Base-by-base conservation (phyloP, 2,113 vertebrate species). In the Lepisosteus oculatus region DNA sequence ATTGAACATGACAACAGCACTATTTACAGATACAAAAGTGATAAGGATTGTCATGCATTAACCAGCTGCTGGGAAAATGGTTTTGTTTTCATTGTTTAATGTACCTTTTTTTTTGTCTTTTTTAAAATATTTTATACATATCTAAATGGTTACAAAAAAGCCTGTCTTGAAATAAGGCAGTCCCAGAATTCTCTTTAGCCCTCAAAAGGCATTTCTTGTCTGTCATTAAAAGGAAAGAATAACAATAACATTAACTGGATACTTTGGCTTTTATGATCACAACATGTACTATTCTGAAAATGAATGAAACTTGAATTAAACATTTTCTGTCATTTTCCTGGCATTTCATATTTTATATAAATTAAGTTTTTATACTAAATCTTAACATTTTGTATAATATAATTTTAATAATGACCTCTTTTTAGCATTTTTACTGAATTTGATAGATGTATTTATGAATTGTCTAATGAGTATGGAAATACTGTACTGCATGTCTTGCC, bases 31-130 rank as follows among this genome's bases (percentile, higher is more conserved):
- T 70, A 81, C 77, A 82, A 78, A 61, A 79, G 83, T 78, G 80
- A 15, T 6, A 61, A 81, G 83, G 85, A 90, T 87, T 85, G 86
- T 88, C 86, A 86, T 89, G 86, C 87, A 85, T 83, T 85, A 81
- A 86, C 80, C 79, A 87, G 82, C 67, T 80, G 79, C 83, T 81
- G 70, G 69, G 76, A 73, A 85, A 80, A 81, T 70, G 82, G 68
- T 74, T 69, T 81, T 77, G 72, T 61, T 71, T 77, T 68, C 73
- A n/a, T 75, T 71, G 74, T 47, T 69, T 74, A 73, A 77, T 69
- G 78, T 63, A 80, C 55, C 14, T 14, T 42, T 55, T 67, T 67
- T 6, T 59, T 67, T 67, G 4, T 17, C 71, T 4, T 13, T 65
- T 66, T 14, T n/a, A 66, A 47, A 66, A 65, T 51, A 51, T 51